A percentile compares a stretch with the other conserved stretches of the same genome.
Conservation (phyloP, 2,797 vertebrate species). For the Morelia viridis region DNA sequence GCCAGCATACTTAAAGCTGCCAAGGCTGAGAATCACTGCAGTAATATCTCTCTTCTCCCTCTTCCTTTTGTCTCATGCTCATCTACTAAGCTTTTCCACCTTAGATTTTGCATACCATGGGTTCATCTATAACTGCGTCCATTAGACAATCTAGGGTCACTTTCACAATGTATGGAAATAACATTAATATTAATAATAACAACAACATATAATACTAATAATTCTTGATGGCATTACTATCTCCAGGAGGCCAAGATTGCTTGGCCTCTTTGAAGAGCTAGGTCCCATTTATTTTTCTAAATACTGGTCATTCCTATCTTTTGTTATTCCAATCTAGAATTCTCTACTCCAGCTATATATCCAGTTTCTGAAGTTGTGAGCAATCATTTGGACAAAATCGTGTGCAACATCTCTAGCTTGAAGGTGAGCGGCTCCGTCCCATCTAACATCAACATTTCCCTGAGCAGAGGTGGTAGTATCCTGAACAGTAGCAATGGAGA, state of each 20-base stretch:
- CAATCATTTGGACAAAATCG: not conserved
- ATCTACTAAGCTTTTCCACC: not conserved
- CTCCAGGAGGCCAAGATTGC: not conserved
- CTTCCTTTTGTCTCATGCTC: no score
- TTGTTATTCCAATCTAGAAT: not conserved
- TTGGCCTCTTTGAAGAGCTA: not conserved
- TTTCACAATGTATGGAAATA: not conserved
- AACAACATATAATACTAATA: not conserved
- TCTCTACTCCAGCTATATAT: not conserved
- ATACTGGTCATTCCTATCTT: not conserved
- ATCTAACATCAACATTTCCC: not conserved
- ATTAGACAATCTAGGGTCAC: not conserved
- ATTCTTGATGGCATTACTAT: not conserved
- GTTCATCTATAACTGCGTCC: not conserved
- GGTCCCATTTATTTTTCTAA: not conserved
- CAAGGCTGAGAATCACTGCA: no score
- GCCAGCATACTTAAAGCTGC: no score
- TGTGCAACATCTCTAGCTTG: constrained; percentile 4
- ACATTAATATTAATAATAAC: not conserved
- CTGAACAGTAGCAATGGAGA: not conserved
- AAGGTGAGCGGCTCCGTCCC: not conserved
- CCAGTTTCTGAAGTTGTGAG: not conserved
- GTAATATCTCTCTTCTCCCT: no score
- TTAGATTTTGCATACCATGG: not conserved
- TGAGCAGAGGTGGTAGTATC: not conserved